A percentile compares a stretch with the other conserved stretches of the same genome.
phyloP scores from a whole-genome alignment of 1,140 invertebrate genomes.

The Orussus abietinus region DNA sequence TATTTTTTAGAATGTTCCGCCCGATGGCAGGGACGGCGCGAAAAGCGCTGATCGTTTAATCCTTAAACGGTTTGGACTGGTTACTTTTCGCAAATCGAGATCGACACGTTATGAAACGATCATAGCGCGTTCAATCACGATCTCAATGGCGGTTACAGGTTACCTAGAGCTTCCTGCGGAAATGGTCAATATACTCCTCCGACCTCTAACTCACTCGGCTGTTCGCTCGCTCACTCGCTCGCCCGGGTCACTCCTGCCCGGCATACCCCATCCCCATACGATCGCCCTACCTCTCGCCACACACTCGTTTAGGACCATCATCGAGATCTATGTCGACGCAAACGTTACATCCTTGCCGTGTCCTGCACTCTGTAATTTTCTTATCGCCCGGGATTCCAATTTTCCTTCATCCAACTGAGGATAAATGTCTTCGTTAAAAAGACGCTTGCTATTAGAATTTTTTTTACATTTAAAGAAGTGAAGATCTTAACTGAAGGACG shows the following conservation, averaged over 20 bases:
- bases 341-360: slow-evolving; percentile 38
- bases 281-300: slow-evolving; percentile 32
- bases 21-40: too few relatives aligned
- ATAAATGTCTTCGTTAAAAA: background rate
- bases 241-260: slow-evolving; percentile 29
- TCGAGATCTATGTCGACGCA: slow-evolving; percentile 41
- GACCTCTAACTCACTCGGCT: slow-evolving; percentile 41
- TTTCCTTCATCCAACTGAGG: background rate
- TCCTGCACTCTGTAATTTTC: too few relatives aligned
- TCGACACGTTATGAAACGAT: slow-evolving; percentile 37
- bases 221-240: slow-evolving; percentile 14
- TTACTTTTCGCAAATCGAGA: too few relatives aligned
- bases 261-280: slow-evolving; percentile 29
- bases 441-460: background rate
- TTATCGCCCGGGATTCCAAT: too few relatives aligned
- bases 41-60: too few relatives aligned
- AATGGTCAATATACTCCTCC: slow-evolving; percentile 50
- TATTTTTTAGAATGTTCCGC: too few relatives aligned
- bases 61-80: too few relatives aligned
- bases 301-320: slow-evolving; percentile 40
- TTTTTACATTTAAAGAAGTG: background rate
- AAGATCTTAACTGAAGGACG: background rate
- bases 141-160: slow-evolving; percentile 46
- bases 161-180: slow-evolving; percentile 51
- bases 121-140: slow-evolving; percentile 40